Evolutionary conservation across 2,113 vertebrate species (phyloP).

Genomic region (Neoarius graeffei): DNA sequence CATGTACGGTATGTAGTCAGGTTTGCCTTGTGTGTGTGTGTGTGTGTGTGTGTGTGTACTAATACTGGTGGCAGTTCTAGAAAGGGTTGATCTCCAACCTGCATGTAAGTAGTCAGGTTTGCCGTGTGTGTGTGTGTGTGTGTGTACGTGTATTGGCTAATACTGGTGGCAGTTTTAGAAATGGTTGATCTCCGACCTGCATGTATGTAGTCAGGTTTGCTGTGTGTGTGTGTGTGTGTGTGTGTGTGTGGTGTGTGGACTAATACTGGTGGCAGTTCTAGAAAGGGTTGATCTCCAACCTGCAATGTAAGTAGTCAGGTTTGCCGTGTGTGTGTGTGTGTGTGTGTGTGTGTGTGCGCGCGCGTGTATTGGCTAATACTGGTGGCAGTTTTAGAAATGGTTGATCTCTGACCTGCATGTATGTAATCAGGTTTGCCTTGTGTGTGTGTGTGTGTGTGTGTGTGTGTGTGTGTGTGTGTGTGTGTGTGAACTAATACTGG

Average conservation of each 20-base stretch:
- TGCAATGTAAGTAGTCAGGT: constrained; percentile 73
- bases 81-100: constrained; percentile 69
- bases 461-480: no score
- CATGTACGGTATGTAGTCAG: no score
- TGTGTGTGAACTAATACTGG: no score
- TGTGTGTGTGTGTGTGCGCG: constrained; percentile 11
- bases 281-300: constrained; percentile 66
- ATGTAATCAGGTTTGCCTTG: no score
- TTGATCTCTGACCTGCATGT: no score
- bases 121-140: constrained; percentile 2
- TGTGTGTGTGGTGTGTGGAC: neutral
- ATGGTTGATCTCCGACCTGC: constrained; percentile 74
- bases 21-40: no score
- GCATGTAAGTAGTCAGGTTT: constrained; percentile 71
- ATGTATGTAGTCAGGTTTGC: constrained; percentile 68
- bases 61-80: no score
- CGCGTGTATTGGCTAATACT: constrained; percentile 67
- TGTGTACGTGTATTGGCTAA: constrained; percentile 51
- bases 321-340: constrained; percentile 31
- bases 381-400: neutral
- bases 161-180: constrained; percentile 55
- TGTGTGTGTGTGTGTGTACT: no score
- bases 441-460: no score
- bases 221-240: neutral
- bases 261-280: no score